Percentiles rank a stretch among this genome's conserved stretches.
Evolutionary conservation across 2,113 vertebrate species (phyloP).

Genomic region (Sisor rabdophorus): DNA sequence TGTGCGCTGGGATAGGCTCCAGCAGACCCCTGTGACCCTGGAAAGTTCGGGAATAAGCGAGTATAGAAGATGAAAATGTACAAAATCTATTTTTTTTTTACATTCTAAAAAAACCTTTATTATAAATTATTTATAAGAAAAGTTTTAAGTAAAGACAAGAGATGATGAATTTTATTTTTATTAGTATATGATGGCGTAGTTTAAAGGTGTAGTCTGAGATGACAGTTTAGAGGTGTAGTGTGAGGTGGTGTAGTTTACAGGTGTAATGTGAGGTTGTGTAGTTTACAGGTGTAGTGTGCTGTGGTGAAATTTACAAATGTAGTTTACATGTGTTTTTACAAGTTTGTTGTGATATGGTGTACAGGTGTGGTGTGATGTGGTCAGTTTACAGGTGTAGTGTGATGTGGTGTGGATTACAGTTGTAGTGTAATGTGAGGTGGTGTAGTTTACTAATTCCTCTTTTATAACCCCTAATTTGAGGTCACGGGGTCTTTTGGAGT

Average conservation of each 20-base stretch:
- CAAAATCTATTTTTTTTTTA: too few relatives aligned
- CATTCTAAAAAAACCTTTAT: too few relatives aligned
- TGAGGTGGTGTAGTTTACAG: not conserved
- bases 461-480: not conserved
- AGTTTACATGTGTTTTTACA: not conserved
- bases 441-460: not conserved
- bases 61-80: too few relatives aligned
- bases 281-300: not conserved
- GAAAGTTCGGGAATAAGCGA: too few relatives aligned
- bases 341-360: not conserved
- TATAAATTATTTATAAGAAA: too few relatives aligned
- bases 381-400: not conserved
- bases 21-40: too few relatives aligned
- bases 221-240: not conserved
- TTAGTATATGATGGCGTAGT: not conserved
- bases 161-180: not conserved
- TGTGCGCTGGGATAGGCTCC: too few relatives aligned
- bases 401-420: too few relatives aligned
- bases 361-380: not conserved
- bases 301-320: not conserved
- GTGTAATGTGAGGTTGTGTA: not conserved
- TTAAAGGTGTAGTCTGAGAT: not conserved
- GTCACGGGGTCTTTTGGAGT: not conserved
- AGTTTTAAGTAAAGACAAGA: too few relatives aligned
- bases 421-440: too few relatives aligned